Conservation (phyloP, 2,888 invertebrate species). For the Scaptomyza cyrtandrae region DNA sequence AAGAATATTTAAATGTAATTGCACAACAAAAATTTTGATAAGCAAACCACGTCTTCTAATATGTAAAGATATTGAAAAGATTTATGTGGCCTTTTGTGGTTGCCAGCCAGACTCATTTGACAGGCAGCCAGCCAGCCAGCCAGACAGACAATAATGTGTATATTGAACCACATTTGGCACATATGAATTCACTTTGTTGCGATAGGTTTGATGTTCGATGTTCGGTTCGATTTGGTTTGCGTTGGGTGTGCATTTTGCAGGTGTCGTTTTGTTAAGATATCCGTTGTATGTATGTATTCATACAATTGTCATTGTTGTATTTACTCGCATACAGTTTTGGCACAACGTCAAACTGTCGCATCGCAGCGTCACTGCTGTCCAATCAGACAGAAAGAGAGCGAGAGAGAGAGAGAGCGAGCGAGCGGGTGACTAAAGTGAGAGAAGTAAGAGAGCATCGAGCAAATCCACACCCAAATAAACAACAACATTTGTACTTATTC, state of each 20-base stretch:
- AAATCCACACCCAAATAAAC: conserved; percentile 19
- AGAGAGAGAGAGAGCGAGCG: neutral
- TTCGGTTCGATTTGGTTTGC: neutral
- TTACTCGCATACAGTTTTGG: conserved; percentile 20
- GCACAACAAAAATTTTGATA: conserved; percentile 17
- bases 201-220: conserved; percentile 1
- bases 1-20: conserved; percentile 6
- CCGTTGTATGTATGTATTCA: conserved; percentile 1
- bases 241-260: conserved; percentile 24
- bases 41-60: conserved; percentile 38
- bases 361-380: conserved; percentile 7
- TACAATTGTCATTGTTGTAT: conserved; percentile 13
- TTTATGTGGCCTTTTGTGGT: conserved; percentile 23
- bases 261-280: conserved; percentile 42
- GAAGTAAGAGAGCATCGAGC: neutral
- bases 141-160: conserved; percentile 24
- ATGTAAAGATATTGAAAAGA: conserved; percentile 18
- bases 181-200: neutral
- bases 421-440: neutral
- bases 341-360: conserved; percentile 24
- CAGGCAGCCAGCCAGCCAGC: neutral
- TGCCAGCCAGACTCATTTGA: no score
- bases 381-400: conserved; percentile 3
- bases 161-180: conserved; percentile 36
- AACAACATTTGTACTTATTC: conserved; percentile 21